phyloP scores from a whole-genome alignment of 2,888 invertebrate species.

The Agriopis marginaria region DNA sequence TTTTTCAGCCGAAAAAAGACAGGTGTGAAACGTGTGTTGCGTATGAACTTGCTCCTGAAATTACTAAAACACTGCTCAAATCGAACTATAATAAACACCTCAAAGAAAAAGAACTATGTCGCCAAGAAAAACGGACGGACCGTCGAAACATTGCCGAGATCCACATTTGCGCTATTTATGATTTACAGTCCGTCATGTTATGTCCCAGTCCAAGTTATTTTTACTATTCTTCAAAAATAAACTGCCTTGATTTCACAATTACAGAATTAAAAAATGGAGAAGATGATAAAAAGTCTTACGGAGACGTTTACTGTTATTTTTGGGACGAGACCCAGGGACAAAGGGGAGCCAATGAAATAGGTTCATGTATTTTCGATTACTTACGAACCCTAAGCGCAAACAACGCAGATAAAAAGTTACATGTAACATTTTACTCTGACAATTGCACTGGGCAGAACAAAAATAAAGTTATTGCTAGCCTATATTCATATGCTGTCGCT shows the following conservation, averaged over 20 bases:
- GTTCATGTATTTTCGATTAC: conserved; percentile 4
- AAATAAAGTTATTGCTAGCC: conserved; percentile 1
- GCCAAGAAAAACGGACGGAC: background rate
- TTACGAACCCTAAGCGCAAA: background rate
- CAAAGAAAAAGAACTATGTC: background rate
- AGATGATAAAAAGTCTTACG: background rate
- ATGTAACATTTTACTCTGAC: conserved; percentile 7
- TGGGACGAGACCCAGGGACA: conserved; percentile 9
- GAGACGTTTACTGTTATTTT: conserved; percentile 4
- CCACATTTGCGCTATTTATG: background rate
- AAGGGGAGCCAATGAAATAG: conserved; percentile 10
- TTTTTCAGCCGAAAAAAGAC: background rate
- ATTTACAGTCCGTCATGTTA: background rate
- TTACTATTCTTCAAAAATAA: background rate
- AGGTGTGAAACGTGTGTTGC: background rate
- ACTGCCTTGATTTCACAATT: background rate
- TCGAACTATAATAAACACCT: background rate
- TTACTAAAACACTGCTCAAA: background rate
- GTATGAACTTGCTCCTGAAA: background rate
- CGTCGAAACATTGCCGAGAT: background rate
- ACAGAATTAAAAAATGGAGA: background rate
- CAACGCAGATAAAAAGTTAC: background rate
- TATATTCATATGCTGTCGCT: conserved; percentile 1
- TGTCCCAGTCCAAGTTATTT: background rate
- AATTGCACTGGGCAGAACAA: conserved; percentile 8